A percentile compares a stretch with the other conserved stretches of the same genome.
Conservation (phyloP, 2,113 vertebrate genomes). For the Callithrix jacchus region DNA sequence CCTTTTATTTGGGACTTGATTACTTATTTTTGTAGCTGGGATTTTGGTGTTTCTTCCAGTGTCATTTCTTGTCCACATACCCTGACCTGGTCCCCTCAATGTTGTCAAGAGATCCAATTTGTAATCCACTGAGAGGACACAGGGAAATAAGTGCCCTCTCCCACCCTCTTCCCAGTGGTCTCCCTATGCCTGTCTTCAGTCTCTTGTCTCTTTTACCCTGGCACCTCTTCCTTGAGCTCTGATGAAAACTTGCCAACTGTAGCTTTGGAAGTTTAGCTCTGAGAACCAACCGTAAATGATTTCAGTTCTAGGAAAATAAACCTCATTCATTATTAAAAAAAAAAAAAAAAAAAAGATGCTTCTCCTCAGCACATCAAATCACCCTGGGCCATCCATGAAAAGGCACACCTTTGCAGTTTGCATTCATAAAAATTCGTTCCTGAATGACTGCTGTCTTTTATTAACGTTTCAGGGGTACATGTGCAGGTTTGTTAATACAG, state of each 20-base stretch:
- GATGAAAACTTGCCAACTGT: slow-evolving; percentile 78
- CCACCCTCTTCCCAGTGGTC: slow-evolving; percentile 11
- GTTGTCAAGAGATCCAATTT: not conserved
- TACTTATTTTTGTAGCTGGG: slow-evolving; percentile 62
- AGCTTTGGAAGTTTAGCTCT: slow-evolving; percentile 78
- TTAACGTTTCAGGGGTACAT: no score
- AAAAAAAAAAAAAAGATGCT: not conserved
- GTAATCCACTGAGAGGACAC: slow-evolving; percentile 50
- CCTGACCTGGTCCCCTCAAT: not conserved
- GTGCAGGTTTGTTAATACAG: no score
- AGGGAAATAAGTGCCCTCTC: not conserved
- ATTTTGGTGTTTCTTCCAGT: slow-evolving; percentile 57
- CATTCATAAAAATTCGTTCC: not conserved
- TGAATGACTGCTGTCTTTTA: not conserved
- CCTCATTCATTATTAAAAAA: slow-evolving; percentile 63
- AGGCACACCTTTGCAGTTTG: not conserved
- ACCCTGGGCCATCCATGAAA: not conserved
- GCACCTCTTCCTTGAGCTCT: slow-evolving; percentile 69
- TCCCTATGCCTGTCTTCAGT: slow-evolving; percentile 9
- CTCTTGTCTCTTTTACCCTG: slow-evolving; percentile 29
- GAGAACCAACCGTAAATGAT: slow-evolving; percentile 72
- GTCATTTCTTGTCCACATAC: slow-evolving; percentile 30
- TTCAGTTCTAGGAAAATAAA: slow-evolving; percentile 81
- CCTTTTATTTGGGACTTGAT: slow-evolving; percentile 41
- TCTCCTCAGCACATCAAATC: not conserved